These are phyloP conservation scores for Eilema sororculum DNA, from an alignment of 2,888 invertebrate species.

Conservation along the genomic window DNA sequence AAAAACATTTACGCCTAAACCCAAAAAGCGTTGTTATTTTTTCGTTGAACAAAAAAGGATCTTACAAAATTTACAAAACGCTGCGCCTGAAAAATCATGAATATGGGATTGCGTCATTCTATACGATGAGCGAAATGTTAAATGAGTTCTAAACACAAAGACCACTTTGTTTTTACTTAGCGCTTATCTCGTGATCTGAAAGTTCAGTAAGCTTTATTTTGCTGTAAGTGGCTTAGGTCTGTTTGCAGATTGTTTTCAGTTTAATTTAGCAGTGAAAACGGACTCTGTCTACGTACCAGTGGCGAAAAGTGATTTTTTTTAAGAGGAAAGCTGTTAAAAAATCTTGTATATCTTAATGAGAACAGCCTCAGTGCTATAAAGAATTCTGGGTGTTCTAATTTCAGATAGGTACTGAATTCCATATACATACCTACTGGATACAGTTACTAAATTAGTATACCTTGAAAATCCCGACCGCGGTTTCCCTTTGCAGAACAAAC, in stretches of 20 bases:
- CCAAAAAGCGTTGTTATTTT: background rate
- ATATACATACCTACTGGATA: too few relatives aligned
- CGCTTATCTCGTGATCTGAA: slow-evolving; percentile 17
- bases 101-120: slow-evolving; percentile 2
- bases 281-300: background rate
- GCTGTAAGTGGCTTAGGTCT: slow-evolving; percentile 32
- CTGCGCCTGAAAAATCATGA: background rate
- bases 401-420: too few relatives aligned
- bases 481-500: background rate
- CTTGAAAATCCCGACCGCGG: too few relatives aligned
- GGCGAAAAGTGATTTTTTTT: too few relatives aligned
- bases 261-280: slow-evolving; percentile 27
- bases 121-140: background rate
- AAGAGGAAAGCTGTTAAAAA: too few relatives aligned
- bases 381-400: too few relatives aligned
- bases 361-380: too few relatives aligned
- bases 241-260: slow-evolving; percentile 39
- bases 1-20: background rate
- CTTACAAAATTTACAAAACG: background rate
- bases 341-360: too few relatives aligned
- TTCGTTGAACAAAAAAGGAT: background rate
- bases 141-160: background rate
- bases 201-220: slow-evolving; percentile 17
- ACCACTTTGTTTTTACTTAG: slow-evolving; percentile 6
- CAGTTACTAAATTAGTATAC: too few relatives aligned